Evolutionary conservation across 2,113 vertebrate species (phyloP), one percentile per base, ranked within the genome.

Genomic region (Petaurus breviceps): DNA sequence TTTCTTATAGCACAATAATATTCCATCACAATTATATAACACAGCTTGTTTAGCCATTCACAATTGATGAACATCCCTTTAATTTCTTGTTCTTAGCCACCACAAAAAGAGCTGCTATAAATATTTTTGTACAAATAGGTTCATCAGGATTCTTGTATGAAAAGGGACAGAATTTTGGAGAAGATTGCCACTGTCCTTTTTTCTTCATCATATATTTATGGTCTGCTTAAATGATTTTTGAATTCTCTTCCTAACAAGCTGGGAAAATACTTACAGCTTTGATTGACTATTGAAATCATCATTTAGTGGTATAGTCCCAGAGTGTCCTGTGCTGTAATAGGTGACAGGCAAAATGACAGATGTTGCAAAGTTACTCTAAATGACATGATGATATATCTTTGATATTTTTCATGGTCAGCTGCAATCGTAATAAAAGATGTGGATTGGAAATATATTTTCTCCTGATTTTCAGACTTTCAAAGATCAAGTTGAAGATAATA

Each of bases 401-500:
- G 91, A 77, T 77, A 22, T 96, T 91, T 96, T 55, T 37, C 47
- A 24, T 90, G 96, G 95, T 93, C 91, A 49, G 23, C 22, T 23
- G 89, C 94, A 90, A 94, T 24, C 10, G 91, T 54, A 57, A 93
- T 93, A 95, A 97, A 97, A 97, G 50, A 96, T 95, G 47, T 3
- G 77, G n/a, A 93, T 95, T 92, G 91, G 94, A 95, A 92, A 95
- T 95, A 94, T 95, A 91, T 95, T 92, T 98, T 89, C 51, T 94
- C 89, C 94, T 95, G 91, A 51, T 53, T 92, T 94, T 57, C 89
- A 26, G 51, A 92, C 93, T 95, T 61, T 43, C 96, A 93, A 95
- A 97, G 96, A 55, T 96, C 95, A 96, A 91, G 53, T 22, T 92
- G 46, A 90, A 92, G 96, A 95, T 95, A 96, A 96, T 96, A 11